Conservation (phyloP, 2,888 invertebrate species). For the Sesia bembeciformis region DNA sequence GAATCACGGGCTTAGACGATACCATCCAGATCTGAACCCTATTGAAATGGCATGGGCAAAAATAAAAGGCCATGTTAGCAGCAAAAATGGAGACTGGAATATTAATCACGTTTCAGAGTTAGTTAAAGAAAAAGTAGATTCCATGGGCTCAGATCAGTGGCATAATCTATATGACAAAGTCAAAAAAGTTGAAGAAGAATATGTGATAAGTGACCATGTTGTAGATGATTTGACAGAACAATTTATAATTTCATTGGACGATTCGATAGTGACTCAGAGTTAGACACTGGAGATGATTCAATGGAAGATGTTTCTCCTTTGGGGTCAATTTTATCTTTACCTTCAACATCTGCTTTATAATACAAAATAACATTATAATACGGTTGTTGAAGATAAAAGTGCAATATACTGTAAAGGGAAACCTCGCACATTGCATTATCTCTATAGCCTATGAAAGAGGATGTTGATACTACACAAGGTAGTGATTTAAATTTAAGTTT, state of each 20-base stretch:
- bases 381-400: too few species aligned
- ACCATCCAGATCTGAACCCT: constrained; percentile 7
- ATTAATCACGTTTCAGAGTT: not conserved
- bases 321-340: not conserved
- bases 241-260: not conserved
- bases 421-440: too few species aligned
- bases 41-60: constrained; percentile 7
- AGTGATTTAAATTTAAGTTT: too few species aligned
- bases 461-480: too few species aligned
- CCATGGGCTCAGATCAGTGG: not conserved
- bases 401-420: too few species aligned
- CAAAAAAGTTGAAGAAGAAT: not conserved
- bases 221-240: not conserved
- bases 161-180: not conserved
- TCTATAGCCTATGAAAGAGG: too few species aligned
- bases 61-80: constrained; percentile 3
- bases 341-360: too few species aligned
- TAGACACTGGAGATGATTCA: not conserved
- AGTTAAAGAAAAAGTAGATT: not conserved
- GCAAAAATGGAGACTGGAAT: constrained; percentile 3
- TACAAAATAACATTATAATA: too few species aligned
- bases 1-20: constrained; percentile 12
- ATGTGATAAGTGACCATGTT: not conserved
- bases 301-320: not conserved
- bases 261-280: not conserved